These are phyloP conservation scores for Antheraea assamensis DNA, from an alignment of 2,888 invertebrate genomes.

Conservation along the genomic window DNA sequence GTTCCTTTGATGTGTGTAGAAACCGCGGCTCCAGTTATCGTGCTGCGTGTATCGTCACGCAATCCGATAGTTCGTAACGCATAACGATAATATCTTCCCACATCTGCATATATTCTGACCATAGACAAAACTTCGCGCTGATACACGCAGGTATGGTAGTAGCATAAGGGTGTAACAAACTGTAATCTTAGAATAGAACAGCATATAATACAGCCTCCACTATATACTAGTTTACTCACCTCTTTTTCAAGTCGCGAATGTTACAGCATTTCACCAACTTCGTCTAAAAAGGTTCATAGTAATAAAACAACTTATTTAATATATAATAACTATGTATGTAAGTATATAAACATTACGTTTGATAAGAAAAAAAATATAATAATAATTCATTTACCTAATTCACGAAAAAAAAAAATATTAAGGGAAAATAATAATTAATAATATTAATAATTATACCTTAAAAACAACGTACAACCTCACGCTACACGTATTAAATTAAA, in stretches of 20 bases:
- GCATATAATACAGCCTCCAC: no score
- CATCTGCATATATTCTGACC: no score
- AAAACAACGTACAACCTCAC: constrained; percentile 78
- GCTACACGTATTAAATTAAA: constrained; percentile 63
- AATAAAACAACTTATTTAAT: constrained; percentile 75
- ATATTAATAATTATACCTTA: constrained; percentile 56
- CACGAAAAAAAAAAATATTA: constrained; percentile 62
- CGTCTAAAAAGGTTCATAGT: constrained; percentile 10
- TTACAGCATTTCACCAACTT: neutral
- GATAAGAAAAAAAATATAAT: constrained; percentile 69
- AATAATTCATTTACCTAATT: constrained; percentile 77
- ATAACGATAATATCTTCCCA: no score
- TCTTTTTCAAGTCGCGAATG: neutral
- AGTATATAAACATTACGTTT: constrained; percentile 81
- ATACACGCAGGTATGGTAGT: no score
- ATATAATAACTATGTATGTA: constrained; percentile 82
- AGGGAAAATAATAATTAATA: constrained; percentile 51
- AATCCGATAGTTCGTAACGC: no score
- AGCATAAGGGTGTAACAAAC: no score
- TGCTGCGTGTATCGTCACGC: no score
- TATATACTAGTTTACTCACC: neutral
- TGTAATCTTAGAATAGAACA: no score
- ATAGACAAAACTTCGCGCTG: no score
- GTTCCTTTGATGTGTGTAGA: no score
- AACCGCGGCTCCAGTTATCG: no score